Conservation (phyloP, 2,113 vertebrate genomes). For the Gavia stellata region DNA sequence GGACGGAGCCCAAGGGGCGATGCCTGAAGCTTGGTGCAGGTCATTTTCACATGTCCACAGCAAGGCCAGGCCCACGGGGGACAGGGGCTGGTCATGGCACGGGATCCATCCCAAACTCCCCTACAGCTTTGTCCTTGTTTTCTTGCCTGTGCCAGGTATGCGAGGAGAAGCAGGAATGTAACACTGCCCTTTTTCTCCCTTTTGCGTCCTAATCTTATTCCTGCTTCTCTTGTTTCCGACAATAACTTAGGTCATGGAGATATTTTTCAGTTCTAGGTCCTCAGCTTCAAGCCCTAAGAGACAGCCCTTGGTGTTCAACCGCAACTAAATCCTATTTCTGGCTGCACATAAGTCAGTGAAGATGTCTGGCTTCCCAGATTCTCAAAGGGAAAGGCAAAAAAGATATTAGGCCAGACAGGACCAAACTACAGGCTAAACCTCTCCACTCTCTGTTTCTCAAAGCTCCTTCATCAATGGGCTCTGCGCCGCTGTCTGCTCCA, state of each 20-base stretch:
- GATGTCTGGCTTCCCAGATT: background rate
- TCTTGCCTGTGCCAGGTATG: background rate
- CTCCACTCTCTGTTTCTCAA: background rate
- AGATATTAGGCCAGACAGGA: background rate
- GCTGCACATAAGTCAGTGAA: background rate
- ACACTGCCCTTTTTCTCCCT: background rate
- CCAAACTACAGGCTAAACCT: background rate
- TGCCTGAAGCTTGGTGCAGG: background rate
- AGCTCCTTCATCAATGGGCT: background rate
- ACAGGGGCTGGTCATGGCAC: background rate
- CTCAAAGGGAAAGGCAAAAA: background rate
- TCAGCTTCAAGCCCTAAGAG: background rate
- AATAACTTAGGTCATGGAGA: background rate
- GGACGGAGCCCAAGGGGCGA: background rate
- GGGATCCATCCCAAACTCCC: background rate
- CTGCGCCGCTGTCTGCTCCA: background rate
- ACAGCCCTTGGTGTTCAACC: background rate
- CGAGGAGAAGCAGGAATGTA: background rate
- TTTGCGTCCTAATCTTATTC: background rate
- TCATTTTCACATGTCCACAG: background rate
- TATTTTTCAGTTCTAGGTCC: background rate
- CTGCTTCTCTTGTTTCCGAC: background rate
- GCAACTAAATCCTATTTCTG: background rate
- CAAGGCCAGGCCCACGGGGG: background rate
- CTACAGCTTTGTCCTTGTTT: background rate